Evolutionary conservation across 2,888 invertebrate species (phyloP), one percentile per base, ranked within the genome.

Genomic region (Mylabris sibirica): DNA sequence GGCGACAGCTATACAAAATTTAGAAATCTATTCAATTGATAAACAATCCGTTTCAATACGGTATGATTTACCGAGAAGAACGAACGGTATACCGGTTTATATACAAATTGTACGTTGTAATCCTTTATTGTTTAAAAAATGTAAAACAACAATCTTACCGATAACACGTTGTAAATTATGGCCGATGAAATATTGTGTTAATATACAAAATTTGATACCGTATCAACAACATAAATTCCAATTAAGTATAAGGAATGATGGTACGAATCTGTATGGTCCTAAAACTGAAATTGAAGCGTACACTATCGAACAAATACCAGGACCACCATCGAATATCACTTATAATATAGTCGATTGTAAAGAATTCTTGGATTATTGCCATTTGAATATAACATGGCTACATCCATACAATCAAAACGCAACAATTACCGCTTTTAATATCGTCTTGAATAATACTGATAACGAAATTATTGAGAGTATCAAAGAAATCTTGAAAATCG

Each of bases 371-470:
- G 80, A 82, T 64, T 79, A 77, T 68, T 84, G 83, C 49, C 74
- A 82, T 72, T 69, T 84, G 41, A 82, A 83, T 67, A 72, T 84
- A 38, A 79, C 76, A 57, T 84, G 84, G 84, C 34, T 69, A 8
- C 83, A 84, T 75, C 84, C 84, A 0, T 79, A 80, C 63, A 57
- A 79, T 60, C 82, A 82, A 68, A 82, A 80, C 70, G 81, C 79
- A 17, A 77, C 80, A 2, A 84, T 84, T 44, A 79, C 76, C 8
- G 67, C 73, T 14, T 84, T 84, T 69, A 78, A 82, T 62, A 77
- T 84, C 5, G 71, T 81, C 24, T 69, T 84, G 53, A 79, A 79
- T 65, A 72, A 72, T 60, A 78, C 79, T 2, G 76, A 77, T 63
- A 73, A 70, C 24, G 70, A 71, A 44, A 70, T 69, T 14, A 74